Conservation (phyloP, 2,113 vertebrate species). For the Ancistrus triradiatus region DNA sequence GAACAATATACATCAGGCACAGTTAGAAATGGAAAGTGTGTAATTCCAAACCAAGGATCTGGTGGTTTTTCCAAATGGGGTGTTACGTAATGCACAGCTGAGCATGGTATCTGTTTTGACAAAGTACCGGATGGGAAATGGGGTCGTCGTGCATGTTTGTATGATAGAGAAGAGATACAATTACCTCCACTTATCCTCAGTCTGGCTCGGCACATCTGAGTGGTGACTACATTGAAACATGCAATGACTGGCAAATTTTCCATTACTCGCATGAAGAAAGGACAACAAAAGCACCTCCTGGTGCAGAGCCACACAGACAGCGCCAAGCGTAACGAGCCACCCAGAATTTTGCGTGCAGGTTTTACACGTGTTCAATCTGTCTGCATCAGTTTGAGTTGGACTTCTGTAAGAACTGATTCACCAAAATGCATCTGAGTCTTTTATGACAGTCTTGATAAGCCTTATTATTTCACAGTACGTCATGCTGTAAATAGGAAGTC, state of each 20-base stretch:
- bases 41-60: conserved; percentile 37
- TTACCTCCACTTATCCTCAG: conserved; percentile 7
- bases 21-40: conserved; percentile 44
- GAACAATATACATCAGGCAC: conserved; percentile 48
- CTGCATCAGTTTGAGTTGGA: no score
- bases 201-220: conserved; percentile 30
- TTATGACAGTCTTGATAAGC: no score
- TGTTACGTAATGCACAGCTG: conserved; percentile 11
- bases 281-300: conserved; percentile 25
- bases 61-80: conserved; percentile 18
- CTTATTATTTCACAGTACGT: conserved; percentile 36
- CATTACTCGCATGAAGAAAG: conserved; percentile 11
- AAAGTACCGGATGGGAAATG: no score
- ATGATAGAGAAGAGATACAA: conserved; percentile 8
- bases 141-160: no score
- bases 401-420: no score
- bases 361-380: no score
- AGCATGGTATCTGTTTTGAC: conserved; percentile 15
- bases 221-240: conserved; percentile 33
- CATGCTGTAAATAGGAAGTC: conserved; percentile 42
- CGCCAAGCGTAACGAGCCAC: no score
- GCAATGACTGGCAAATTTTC: conserved; percentile 34
- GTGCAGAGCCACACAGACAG: conserved; percentile 3
- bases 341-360: no score
- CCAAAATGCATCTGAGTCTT: no score